Percentiles rank a stretch among this genome's conserved stretches.
phyloP scores from a whole-genome alignment of 2,888 invertebrate genomes.

The Timandra comae region DNA sequence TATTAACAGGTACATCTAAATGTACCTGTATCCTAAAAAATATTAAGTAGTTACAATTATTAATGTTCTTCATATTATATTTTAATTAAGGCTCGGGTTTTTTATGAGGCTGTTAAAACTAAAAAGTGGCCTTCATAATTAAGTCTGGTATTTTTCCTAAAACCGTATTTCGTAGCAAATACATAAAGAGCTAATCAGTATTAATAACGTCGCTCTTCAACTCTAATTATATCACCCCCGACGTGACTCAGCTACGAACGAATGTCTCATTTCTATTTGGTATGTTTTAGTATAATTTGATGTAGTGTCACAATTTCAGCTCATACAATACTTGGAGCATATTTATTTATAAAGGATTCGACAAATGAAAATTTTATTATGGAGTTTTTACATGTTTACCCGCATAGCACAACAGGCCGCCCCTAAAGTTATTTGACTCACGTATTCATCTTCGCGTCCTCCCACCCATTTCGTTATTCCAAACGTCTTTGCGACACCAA shows the following conservation, averaged over 20 bases:
- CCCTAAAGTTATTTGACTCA: constrained; percentile 37
- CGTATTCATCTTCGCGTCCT: constrained; percentile 29
- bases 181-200: constrained; percentile 24
- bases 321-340: neutral
- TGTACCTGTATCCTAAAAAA: no score
- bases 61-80: no score
- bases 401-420: constrained; percentile 33
- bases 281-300: constrained; percentile 8
- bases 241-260: constrained; percentile 38
- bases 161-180: no score
- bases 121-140: no score
- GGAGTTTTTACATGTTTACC: constrained; percentile 24
- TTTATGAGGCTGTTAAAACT: no score
- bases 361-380: constrained; percentile 21
- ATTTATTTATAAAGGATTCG: constrained; percentile 20
- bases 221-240: constrained; percentile 37
- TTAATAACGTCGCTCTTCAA: constrained; percentile 38
- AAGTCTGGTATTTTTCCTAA: no score
- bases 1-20: no score
- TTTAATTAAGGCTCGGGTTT: no score
- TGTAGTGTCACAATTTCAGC: constrained; percentile 14
- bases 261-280: constrained; percentile 7
- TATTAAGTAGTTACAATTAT: no score
- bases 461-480: constrained; percentile 26
- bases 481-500: constrained; percentile 25